A percentile compares a stretch with the other conserved stretches of the same genome.
These are phyloP conservation scores for Liposcelis brunnea DNA, from an alignment of 2,888 invertebrate genomes.

Conservation along the genomic window DNA sequence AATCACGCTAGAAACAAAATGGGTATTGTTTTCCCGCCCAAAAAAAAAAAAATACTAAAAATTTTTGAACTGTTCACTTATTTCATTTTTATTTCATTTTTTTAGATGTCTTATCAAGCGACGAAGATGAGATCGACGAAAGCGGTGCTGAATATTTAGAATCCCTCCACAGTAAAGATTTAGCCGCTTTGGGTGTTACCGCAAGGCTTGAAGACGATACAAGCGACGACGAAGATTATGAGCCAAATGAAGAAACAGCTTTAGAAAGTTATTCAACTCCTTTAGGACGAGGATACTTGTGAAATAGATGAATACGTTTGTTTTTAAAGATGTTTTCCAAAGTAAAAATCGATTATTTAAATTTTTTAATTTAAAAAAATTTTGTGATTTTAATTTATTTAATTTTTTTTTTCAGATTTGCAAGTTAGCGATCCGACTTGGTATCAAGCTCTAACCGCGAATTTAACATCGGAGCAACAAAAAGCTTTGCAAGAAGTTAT, in stretches of 20 bases:
- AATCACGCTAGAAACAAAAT: too few relatives aligned
- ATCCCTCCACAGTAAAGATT: conserved; percentile 34
- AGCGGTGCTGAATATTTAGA: conserved; percentile 64
- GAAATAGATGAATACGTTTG: conserved; percentile 78
- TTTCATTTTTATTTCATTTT: background rate
- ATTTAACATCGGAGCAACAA: conserved; percentile 61
- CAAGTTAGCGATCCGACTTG: conserved; percentile 57
- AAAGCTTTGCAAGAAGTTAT: conserved; percentile 75
- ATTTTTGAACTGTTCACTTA: too few relatives aligned
- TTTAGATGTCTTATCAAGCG: conserved; percentile 67
- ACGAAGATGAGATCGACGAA: conserved; percentile 90
- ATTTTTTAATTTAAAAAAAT: background rate
- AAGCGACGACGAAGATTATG: conserved; percentile 64
- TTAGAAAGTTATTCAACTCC: conserved; percentile 85
- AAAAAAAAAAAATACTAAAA: too few relatives aligned
- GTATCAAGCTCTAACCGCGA: conserved; percentile 59
- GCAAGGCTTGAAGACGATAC: conserved; percentile 38
- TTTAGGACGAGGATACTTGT: conserved; percentile 73
- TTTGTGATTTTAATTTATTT: conserved; percentile 13
- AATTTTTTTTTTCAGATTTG: conserved; percentile 30
- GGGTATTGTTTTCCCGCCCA: too few relatives aligned
- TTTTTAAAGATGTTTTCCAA: conserved; percentile 73
- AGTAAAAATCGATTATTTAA: conserved; percentile 28
- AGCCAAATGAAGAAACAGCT: conserved; percentile 73
- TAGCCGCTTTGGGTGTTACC: conserved; percentile 14